Base-by-base conservation (phyloP, 2,888 invertebrate species). In the Aspidapion aeneum region DNA sequence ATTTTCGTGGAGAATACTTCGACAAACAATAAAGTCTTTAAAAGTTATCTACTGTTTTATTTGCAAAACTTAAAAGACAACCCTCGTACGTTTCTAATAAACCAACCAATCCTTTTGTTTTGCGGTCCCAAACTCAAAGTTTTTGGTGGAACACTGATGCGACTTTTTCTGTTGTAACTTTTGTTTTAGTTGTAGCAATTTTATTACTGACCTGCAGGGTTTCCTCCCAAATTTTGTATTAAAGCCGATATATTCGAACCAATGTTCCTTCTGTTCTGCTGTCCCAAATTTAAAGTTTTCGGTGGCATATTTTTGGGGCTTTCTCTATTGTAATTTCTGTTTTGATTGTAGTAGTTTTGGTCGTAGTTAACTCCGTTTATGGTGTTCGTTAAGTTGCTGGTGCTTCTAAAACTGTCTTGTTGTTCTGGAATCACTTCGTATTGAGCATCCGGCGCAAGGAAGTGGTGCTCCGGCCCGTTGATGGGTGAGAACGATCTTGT, bases 371-470 rank as follows among this genome's bases (percentile, higher is more conserved):
- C 69, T 19, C 79, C 78, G 12, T 80, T 80, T 57, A 81, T 80
- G 9, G 80, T 80, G 61, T 77, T 79, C 12, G 80, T 75, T 19
- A 80, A 70, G 63, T 80, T 80, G 68, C 78, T 75, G 68, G 56
- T 73, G 74, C 62, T 68, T 67, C 76, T 58, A 48, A 60, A 65
- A 17, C n/a, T 60, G 16, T 63, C 63, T 5, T 22, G 58, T 5
- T 22, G 58, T 61, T 83, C 83, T 60, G 83, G 83, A 51, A 85
- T 83, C 1, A 84, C 80, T 71, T 88, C 87, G 72, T 88, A 88
- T 70, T 87, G 87, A 0, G 87, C 85, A 69, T 87, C 86, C 0
- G 86, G 85, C 0, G 86, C 85, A 50, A 86, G 73, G 68, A 84
- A 84, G 62, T 78, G 77, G 54, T 75, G 35, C 12, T 35, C 35